Base-by-base conservation (phyloP, 2,113 vertebrate genomes). In the Aegotheles bennettii region DNA sequence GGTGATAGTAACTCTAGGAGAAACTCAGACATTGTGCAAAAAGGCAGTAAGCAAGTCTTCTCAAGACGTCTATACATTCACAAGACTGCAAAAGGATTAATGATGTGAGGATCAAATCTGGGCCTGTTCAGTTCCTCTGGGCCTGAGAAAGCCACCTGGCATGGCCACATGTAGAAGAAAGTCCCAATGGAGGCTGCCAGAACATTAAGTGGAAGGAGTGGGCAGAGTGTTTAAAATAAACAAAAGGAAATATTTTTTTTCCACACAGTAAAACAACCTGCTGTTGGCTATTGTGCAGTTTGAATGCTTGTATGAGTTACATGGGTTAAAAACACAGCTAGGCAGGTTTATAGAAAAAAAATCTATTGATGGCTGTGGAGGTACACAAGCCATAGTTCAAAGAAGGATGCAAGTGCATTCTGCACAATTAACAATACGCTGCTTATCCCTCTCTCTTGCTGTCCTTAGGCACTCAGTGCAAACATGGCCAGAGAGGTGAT, bases 131-230 rank as follows among this genome's bases (percentile, higher is more conserved):
- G 4, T 16, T 38, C 13, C 16, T 76, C 50, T 19, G 9, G 28
- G 13, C 28, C 14, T 11, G 8, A 77, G 24, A 5, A 75, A 68
- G 5, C 5, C 47, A 33, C 10, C 24, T 0, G 1, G 9, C 35
- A n/a, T 3, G 31, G 36, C 5, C 33, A 45, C 7, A 8, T 69
- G 18, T 31, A 35, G 4, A 54, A 53, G 74, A 0, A 0, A 61
- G 29, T 61, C 18, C 23, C 26, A 24, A 6, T 6, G 16, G 54
- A 80, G 16, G 7, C 11, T 73, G 7, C 24, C 4, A 1, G 35
- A 24, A 38, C 10, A 14, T 8, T 17, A 56, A 43, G 18, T 10
- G 4, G 40, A 69, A 79, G 29, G n/a, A 42, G 40, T 8, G 15
- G 18, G 8, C 21, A 42, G 6, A 10, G 7, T 53, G 20, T 33